These are phyloP conservation scores for Campylomormyrus numenius DNA, from an alignment of 2,113 vertebrate species.

Conservation along the genomic window DNA sequence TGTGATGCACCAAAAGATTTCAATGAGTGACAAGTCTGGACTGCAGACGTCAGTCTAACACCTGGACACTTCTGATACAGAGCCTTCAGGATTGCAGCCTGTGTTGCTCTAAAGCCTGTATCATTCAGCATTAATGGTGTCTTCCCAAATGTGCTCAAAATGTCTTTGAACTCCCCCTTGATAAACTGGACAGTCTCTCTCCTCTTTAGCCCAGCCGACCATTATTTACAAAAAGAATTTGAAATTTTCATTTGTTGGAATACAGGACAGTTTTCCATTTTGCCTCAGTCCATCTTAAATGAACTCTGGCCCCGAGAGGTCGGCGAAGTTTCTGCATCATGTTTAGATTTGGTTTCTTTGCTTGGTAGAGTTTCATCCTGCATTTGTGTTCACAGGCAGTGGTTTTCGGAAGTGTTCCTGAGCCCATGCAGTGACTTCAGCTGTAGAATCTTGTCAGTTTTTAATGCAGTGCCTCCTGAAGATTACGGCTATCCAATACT, in stretches of 20 bases:
- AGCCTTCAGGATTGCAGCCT: neutral
- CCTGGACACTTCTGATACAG: too few relatives aligned
- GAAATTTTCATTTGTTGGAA: neutral
- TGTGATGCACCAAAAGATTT: neutral
- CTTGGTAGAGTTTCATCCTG: neutral
- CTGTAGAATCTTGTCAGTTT: neutral
- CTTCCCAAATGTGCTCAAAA: neutral
- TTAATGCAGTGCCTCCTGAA: neutral
- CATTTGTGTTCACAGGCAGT: neutral
- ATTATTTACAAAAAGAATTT: neutral
- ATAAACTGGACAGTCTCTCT: neutral
- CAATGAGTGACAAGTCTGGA: neutral
- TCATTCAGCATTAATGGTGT: neutral
- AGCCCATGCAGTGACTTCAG: neutral
- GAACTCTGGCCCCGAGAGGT: neutral
- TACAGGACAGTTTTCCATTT: neutral
- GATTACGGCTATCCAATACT: neutral
- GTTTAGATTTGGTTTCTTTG: neutral
- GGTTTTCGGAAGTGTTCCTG: neutral
- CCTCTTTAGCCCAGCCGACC: neutral
- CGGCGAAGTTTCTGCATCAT: neutral
- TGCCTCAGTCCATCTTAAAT: neutral
- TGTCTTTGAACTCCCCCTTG: too few relatives aligned
- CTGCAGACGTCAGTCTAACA: neutral
- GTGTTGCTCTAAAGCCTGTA: neutral